A percentile compares a stretch with the other conserved stretches of the same genome.
phyloP scores from a whole-genome alignment of 2,113 vertebrate genomes.

The Loxodonta africana region DNA sequence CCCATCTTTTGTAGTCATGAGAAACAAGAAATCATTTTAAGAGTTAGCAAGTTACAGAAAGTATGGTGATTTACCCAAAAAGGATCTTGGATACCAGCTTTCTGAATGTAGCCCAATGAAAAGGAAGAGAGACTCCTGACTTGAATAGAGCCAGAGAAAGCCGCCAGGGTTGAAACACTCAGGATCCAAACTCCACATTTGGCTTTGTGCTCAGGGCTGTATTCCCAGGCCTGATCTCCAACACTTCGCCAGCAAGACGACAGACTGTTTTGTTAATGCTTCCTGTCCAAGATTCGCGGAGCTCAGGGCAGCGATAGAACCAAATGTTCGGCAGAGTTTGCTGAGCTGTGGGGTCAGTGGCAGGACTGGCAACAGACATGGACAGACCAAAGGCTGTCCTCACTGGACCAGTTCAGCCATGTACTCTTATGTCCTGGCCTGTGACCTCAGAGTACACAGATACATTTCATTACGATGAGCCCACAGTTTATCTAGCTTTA shows the following conservation, averaged over 20 bases:
- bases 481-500: neutral
- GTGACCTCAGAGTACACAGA: neutral
- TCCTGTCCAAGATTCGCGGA: neutral
- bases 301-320: neutral
- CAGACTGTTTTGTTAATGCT: neutral
- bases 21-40: constrained; percentile 27
- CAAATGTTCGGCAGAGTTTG: neutral
- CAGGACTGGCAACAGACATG: neutral
- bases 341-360: neutral
- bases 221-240: neutral
- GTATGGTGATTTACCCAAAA: neutral
- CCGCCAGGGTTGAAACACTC: neutral
- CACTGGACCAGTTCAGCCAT: neutral
- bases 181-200: neutral
- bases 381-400: neutral
- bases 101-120: neutral
- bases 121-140: neutral
- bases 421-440: neutral
- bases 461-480: neutral
- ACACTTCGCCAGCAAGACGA: neutral
- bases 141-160: neutral
- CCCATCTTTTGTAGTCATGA: constrained; percentile 15
- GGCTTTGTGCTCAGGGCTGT: neutral
- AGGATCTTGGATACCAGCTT: neutral
- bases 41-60: neutral